Percentiles rank a stretch among this genome's conserved stretches.
Evolutionary conservation across 2,888 invertebrate genomes (phyloP).

Genomic region (Neocrepidodera transversa): DNA sequence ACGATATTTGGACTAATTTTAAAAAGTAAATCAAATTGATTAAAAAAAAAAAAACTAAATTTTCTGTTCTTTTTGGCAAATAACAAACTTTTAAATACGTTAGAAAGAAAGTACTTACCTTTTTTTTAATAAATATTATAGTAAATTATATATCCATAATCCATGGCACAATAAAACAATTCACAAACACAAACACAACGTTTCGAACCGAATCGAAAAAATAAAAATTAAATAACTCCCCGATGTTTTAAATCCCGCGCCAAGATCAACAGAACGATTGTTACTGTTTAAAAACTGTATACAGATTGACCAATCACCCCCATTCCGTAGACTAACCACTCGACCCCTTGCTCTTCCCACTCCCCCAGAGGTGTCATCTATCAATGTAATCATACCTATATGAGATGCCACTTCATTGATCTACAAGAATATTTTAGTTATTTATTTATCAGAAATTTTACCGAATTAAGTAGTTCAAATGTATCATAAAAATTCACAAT

Average conservation of each 20-base stretch:
- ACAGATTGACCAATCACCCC: conserved; percentile 55
- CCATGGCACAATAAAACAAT: neutral
- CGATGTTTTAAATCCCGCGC: conserved; percentile 41
- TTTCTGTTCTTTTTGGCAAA: no score
- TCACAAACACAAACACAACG: conserved; percentile 10
- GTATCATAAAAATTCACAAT: no score
- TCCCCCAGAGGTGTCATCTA: conserved; percentile 52
- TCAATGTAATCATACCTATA: conserved; percentile 48
- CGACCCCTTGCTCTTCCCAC: conserved; percentile 46
- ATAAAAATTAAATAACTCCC: conserved; percentile 38
- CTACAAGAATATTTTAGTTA: conserved; percentile 3
- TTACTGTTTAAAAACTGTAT: conserved; percentile 53
- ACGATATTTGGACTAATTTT: no score
- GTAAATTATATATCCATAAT: neutral
- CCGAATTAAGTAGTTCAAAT: no score
- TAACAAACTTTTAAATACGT: no score
- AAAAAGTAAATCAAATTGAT: no score
- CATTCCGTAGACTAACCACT: conserved; percentile 44
- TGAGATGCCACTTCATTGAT: conserved; percentile 41
- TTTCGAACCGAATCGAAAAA: conserved; percentile 25
- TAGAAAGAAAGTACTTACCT: no score
- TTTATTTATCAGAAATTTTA: no score
- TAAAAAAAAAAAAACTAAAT: no score
- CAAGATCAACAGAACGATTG: conserved; percentile 49
- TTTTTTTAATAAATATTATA: no score